Base-by-base conservation (phyloP, 23 tunicate species). In the Clavelina lepadiformis region DNA sequence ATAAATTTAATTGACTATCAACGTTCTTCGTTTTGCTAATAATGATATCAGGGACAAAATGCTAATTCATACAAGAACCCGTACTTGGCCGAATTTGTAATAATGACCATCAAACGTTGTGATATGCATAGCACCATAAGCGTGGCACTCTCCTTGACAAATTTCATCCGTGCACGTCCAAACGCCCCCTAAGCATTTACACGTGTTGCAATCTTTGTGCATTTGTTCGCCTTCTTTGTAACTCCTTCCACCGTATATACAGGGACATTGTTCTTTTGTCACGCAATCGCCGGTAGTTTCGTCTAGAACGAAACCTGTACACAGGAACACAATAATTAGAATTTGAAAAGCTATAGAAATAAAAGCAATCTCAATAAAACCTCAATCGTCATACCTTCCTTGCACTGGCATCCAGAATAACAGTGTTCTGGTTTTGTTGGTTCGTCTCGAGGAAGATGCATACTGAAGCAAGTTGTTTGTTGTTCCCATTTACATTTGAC, bases 391-490 rank as follows among this genome's bases (percentile, higher is more conserved):
- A 28, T 49, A 86, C 99, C 99, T 68, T 87, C 91, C n/a, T 51
- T 23, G 65, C 99, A 94, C 44, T 86, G 89, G 62, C 99, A 94
- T 28, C 99, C 99, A 55, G 99, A 79, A 22, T 71, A 31, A 52
- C 99, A 94, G 51, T 88, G 95, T 29, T 94, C 99, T 32, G 94
- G 96, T 71, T 94, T 94, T 29, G 56, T 63, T 33, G 91, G 99
- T 44, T 80, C 85, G 2, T 88, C 95, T n/a, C 65, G 75, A 19
- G 97, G 94, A 18, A 94, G 61, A 80, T 94, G 99, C 99, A 94
- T 94, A 53, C 83, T 85, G 76, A 88, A 81, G 69, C 99, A 94
- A 15, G 99, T 86, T 24, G 68, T 69, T 33, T 77, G 97, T 59
- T 71, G 61, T 31, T 75, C 82, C 88, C 89, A 89, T 63, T 89